A percentile compares a stretch with the other conserved stretches of the same genome.
These are phyloP conservation scores for Lasioglossum villosulum DNA, from an alignment of 2,888 invertebrate genomes.

Conservation along the genomic window DNA sequence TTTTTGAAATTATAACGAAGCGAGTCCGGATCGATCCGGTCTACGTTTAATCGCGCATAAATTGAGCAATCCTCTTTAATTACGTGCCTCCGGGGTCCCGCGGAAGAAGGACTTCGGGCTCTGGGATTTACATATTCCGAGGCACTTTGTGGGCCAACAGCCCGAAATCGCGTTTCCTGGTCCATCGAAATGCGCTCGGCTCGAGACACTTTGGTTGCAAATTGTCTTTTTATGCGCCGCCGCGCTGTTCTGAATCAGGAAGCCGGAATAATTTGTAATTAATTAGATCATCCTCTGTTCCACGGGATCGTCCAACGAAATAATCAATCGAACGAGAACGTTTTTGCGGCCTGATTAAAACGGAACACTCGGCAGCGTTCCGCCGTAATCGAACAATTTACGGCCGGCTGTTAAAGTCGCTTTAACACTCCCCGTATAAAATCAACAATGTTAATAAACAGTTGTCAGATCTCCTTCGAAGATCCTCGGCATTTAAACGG, in stretches of 20 bases:
- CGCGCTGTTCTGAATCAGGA: not conserved
- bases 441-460: not conserved
- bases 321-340: not conserved
- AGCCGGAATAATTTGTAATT: conserved; percentile 1
- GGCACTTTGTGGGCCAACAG: conserved; percentile 23
- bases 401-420: not conserved
- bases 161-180: conserved; percentile 22
- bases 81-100: conserved; percentile 12
- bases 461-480: not conserved
- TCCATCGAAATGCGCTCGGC: conserved; percentile 23
- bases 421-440: not conserved
- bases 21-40: conserved; percentile 34
- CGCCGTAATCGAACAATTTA: not conserved
- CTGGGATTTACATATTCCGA: conserved; percentile 44
- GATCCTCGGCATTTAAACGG: not conserved
- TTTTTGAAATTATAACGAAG: conserved; percentile 36
- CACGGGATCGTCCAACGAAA: not conserved
- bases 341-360: not conserved
- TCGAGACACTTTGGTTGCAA: not conserved
- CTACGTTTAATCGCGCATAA: conserved; percentile 51
- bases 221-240: not conserved
- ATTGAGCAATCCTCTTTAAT: conserved; percentile 60
- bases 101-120: conserved; percentile 21
- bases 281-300: not conserved
- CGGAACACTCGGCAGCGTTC: not conserved